Percentiles rank a stretch among this genome's conserved stretches.
These are phyloP conservation scores for Potamarius usumacintae DNA, from an alignment of 2,113 vertebrate genomes.

Conservation along the genomic window DNA sequence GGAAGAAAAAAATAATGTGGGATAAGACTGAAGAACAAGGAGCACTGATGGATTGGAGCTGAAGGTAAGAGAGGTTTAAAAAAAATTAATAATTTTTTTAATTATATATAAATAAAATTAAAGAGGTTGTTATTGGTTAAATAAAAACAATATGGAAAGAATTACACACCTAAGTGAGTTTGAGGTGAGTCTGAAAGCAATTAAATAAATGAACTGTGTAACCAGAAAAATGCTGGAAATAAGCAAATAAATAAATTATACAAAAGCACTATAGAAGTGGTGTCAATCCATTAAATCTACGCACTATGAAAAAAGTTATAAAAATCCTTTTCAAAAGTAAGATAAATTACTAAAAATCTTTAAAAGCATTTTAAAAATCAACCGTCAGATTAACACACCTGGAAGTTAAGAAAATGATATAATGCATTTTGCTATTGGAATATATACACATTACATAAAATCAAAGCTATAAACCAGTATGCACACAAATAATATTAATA, in stretches of 20 bases:
- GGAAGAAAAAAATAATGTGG: not conserved
- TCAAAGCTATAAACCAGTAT: not conserved
- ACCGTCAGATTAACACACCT: not conserved
- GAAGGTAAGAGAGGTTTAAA: slow-evolving; percentile 28
- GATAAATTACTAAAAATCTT: not conserved
- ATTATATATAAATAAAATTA: too few species aligned
- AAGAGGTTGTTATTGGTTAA: not conserved
- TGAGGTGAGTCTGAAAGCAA: not conserved
- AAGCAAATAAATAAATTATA: not conserved
- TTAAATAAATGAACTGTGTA: not conserved
- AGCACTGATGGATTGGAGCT: not conserved
- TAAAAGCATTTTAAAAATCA: not conserved
- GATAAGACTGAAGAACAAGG: not conserved
- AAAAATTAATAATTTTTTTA: not conserved
- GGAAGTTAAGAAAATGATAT: not conserved
- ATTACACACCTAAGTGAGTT: not conserved
- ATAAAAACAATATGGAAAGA: not conserved
- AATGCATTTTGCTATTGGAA: not conserved
- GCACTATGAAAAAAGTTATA: not conserved
- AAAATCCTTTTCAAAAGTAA: not conserved
- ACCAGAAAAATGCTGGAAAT: not conserved
- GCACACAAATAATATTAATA: not conserved
- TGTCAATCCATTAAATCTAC: not conserved
- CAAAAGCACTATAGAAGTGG: not conserved
- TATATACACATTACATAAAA: not conserved